Conservation (phyloP, 2,797 vertebrate genomes). For the Cottoperca gobio region DNA sequence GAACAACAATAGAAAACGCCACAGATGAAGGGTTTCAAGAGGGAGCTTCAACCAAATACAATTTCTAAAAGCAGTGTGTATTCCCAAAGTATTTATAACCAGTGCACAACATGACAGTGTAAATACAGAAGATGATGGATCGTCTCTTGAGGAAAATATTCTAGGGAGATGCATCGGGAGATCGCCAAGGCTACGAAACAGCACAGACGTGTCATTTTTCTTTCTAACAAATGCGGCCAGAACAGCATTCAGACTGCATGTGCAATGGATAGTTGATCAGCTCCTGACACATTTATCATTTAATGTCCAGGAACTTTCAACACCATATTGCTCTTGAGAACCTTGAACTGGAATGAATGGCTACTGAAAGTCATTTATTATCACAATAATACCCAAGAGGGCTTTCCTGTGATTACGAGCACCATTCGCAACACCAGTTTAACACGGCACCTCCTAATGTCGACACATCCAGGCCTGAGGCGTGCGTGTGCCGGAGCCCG, state of each 20-base stretch:
- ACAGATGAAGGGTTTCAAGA: constrained; percentile 32
- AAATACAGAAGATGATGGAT: constrained; percentile 26
- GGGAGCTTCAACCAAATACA: not conserved
- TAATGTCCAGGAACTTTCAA: constrained; percentile 26
- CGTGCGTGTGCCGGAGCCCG: not conserved
- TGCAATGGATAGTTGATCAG: constrained; percentile 33
- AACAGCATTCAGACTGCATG: constrained; percentile 20
- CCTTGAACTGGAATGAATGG: constrained; percentile 45
- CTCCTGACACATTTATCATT: constrained; percentile 55
- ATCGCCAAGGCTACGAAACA: constrained; percentile 24
- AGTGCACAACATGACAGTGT: not conserved
- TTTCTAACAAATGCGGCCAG: constrained; percentile 37
- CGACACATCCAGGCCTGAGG: constrained; percentile 26
- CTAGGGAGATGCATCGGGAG: not conserved
- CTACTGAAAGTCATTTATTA: constrained; percentile 44
- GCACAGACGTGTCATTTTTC: constrained; percentile 35
- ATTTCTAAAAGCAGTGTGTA: constrained; percentile 2
- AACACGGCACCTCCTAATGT: constrained; percentile 28
- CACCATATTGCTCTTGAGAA: constrained; percentile 23
- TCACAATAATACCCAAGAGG: constrained; percentile 24
- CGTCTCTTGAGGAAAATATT: constrained; percentile 7
- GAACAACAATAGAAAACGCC: constrained; percentile 44
- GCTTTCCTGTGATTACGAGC: constrained; percentile 28
- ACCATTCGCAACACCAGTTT: constrained; percentile 22
- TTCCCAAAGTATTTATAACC: constrained; percentile 21